Percentiles rank a stretch among this genome's conserved stretches.
These are phyloP conservation scores for Glaucidium brasilianum DNA, from an alignment of 2,113 vertebrate genomes.

Conservation along the genomic window DNA sequence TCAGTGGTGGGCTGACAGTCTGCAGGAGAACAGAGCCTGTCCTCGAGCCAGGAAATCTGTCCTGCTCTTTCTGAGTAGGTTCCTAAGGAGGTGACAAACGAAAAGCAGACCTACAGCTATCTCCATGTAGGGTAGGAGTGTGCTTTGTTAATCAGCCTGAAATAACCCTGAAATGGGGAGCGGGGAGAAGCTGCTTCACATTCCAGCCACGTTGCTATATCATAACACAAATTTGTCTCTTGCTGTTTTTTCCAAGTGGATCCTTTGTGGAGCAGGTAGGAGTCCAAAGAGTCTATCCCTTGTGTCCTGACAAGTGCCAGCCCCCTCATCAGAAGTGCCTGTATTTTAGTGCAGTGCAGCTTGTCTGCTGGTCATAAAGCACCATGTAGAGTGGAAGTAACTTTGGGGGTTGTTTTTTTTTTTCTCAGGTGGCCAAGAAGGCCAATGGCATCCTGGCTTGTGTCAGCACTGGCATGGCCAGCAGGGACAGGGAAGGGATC, in stretches of 20 bases:
- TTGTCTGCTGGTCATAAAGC: not conserved
- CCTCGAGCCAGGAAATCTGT: not conserved
- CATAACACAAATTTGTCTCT: not conserved
- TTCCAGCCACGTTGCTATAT: not conserved
- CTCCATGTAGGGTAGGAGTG: not conserved
- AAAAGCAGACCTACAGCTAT: not conserved
- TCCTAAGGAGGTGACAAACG: not conserved
- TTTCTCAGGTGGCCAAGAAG: not conserved
- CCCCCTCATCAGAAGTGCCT: not conserved
- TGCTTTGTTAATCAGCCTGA: not conserved
- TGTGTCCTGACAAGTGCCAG: fast-evolving
- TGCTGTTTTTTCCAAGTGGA: not conserved
- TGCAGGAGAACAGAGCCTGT: not conserved
- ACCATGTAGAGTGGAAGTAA: not conserved
- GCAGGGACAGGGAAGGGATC: too few relatives aligned
- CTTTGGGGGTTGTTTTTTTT: not conserved
- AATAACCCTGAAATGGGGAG: not conserved
- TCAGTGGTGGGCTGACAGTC: not conserved
- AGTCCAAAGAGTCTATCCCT: not conserved
- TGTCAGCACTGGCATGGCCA: too few relatives aligned
- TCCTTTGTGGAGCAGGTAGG: not conserved
- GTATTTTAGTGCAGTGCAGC: not conserved
- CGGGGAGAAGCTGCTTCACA: not conserved
- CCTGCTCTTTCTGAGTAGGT: not conserved
- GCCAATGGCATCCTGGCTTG: too few relatives aligned